phyloP scores from a whole-genome alignment of 2,113 vertebrate species.

The Saccopteryx bilineata region DNA sequence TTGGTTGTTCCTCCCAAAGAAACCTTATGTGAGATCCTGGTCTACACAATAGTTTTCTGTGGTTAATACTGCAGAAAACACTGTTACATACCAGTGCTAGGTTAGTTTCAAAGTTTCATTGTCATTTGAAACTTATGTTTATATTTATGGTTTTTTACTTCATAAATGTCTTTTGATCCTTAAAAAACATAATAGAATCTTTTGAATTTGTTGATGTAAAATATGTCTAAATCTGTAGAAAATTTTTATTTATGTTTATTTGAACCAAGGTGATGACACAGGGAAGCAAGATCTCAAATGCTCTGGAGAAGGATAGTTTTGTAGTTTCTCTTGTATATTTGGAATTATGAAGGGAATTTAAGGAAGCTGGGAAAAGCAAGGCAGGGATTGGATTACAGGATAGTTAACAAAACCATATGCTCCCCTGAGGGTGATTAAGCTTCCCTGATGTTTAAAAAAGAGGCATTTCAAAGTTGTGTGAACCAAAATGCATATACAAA shows the following conservation, averaged over 20 bases:
- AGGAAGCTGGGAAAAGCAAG: not conserved
- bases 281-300: not conserved
- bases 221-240: not conserved
- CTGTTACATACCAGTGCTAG: not conserved
- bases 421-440: not conserved
- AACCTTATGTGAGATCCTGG: not conserved
- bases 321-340: not conserved
- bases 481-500: not conserved
- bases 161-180: conserved; percentile 22
- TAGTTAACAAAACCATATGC: not conserved
- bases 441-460: not conserved
- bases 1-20: not conserved
- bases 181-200: conserved; percentile 33
- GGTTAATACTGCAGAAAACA: not conserved
- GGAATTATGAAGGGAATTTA: not conserved
- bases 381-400: not conserved
- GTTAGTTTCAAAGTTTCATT: conserved; percentile 15
- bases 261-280: not conserved
- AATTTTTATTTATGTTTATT: not conserved
- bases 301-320: not conserved
- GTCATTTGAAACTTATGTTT: conserved; percentile 44
- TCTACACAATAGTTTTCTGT: not conserved
- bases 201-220: not conserved
- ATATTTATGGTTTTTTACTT: not conserved
- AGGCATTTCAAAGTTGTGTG: not conserved